A percentile compares a stretch with the other conserved stretches of the same genome.
Evolutionary conservation across 2,888 invertebrate species (phyloP).

Genomic region (Ectemnius continuus): DNA sequence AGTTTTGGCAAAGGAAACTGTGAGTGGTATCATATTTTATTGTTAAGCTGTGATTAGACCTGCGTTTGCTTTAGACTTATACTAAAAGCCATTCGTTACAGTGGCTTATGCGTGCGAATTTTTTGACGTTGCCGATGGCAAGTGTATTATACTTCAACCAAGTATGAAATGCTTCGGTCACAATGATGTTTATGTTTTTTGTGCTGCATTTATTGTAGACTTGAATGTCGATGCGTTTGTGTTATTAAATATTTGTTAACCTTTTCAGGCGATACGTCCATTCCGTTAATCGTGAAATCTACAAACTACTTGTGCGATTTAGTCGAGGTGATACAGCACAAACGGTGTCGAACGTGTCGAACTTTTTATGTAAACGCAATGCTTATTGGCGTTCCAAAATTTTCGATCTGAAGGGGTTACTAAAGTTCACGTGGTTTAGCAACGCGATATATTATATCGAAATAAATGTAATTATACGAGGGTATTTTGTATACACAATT

Average conservation of each 20-base stretch:
- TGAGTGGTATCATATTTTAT: constrained; percentile 24
- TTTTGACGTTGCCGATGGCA: neutral
- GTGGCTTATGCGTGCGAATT: neutral
- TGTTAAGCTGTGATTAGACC: constrained; percentile 51
- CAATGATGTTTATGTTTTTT: too few relatives aligned
- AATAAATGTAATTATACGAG: constrained; percentile 8
- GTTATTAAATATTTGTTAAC: too few relatives aligned
- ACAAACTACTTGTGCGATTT: neutral
- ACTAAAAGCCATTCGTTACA: neutral
- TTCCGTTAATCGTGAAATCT: too few relatives aligned
- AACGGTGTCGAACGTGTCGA: neutral
- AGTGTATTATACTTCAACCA: neutral
- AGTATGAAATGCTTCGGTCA: too few relatives aligned
- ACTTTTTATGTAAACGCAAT: too few relatives aligned
- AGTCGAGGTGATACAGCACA: constrained; percentile 1
- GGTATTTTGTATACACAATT: constrained; percentile 28
- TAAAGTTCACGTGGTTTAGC: neutral
- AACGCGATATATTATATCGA: neutral
- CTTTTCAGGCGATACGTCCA: too few relatives aligned
- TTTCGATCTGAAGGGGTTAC: neutral
- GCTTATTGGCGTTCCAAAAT: too few relatives aligned
- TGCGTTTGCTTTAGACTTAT: constrained; percentile 1
- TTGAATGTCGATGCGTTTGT: too few relatives aligned
- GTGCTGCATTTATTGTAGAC: too few relatives aligned
- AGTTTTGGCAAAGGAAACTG: constrained; percentile 32